Evolutionary conservation across 2,113 vertebrate species (phyloP), one percentile per base, ranked within the genome.

Genomic region (Cynopterus brachyotis): DNA sequence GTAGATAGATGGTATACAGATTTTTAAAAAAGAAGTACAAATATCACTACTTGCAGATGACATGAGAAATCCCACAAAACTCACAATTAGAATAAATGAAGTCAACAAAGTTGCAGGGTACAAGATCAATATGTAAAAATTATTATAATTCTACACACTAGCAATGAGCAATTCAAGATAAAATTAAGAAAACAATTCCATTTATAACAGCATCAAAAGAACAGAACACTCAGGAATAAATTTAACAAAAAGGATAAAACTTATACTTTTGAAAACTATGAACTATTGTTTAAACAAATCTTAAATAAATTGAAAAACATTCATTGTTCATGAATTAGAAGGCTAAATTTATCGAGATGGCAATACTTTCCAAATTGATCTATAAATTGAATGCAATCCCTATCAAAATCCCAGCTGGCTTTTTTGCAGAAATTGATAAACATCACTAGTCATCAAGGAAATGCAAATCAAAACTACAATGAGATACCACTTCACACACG

Each of bases 141-240:
- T 10, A 30, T 72, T 47, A 6, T 82, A 83, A 72, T 78, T 82
- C 6, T 47, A 47, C 17, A 95, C 10, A 83, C n/a, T 83, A 78
- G 37, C 30, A 78, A 75, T 64, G 45, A 92, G 87, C 50, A 81
- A 66, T 83, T 17, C 32, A 80, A 62, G 45, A 40, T 78, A 15
- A 83, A 84, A 42, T 89, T 92, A 88, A 91, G 45, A 91, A 88
- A 94, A 57, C 11, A 83, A 83, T 83, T 92, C 35, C 16, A 57
- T 47, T 88, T 62, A 60, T 55, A 83, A 86, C 50, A 66, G 32
- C 42, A n/a, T 85, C 47, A 75, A 60, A 88, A 69, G 8, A n/a
- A 88, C 50, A 59, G 84, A 86, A 76, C 42, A 66, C 55, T 66
- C 32, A 37, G 64, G 57, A 87, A 93, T 83, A 83, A 89, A 59